Conservation (phyloP, 2,113 vertebrate species). For the Eulemur macaco region DNA sequence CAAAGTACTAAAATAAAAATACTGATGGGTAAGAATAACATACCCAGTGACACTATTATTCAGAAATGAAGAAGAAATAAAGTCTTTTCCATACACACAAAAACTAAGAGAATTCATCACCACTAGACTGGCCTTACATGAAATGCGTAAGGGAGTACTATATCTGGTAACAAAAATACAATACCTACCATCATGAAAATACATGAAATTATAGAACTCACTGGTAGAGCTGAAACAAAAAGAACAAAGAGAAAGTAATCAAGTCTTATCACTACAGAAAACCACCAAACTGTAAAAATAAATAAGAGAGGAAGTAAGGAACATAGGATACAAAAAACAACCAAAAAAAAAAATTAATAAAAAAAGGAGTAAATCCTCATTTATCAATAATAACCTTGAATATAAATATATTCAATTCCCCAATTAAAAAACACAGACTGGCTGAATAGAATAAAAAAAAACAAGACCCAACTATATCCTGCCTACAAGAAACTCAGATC, state of each 20-base stretch:
- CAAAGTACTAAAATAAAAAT: neutral
- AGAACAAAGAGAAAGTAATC: neutral
- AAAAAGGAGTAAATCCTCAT: neutral
- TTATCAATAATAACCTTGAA: neutral
- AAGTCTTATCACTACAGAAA: neutral
- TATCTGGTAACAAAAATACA: neutral
- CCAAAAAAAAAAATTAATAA: neutral
- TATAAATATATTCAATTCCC: neutral
- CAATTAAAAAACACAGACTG: neutral
- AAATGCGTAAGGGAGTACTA: neutral
- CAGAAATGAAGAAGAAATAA: neutral
- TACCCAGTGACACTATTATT: neutral
- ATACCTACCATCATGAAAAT: neutral
- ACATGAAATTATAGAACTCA: neutral
- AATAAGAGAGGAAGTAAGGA: neutral
- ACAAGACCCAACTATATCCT: neutral
- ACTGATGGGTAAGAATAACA: neutral
- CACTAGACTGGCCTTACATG: neutral
- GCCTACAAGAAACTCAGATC: neutral
- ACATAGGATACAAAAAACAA: neutral
- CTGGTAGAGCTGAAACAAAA: neutral
- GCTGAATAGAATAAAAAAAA: neutral
- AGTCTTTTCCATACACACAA: neutral
- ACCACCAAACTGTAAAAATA: neutral
- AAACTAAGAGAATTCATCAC: neutral